Evolutionary conservation across 2,888 invertebrate genomes (phyloP).

Genomic region (Eristalis pertinax): DNA sequence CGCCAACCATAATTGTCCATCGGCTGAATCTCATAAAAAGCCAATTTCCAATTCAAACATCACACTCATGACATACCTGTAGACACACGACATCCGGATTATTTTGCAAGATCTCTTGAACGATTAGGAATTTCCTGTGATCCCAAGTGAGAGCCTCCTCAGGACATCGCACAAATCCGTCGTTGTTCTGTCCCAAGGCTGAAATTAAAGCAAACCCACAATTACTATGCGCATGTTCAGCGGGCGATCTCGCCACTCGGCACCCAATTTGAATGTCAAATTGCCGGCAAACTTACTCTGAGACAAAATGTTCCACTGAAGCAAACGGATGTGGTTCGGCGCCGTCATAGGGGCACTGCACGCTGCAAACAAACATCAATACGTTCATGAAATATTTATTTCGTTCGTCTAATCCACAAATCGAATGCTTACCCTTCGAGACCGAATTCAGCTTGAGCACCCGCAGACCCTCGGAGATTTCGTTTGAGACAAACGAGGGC

Average conservation of each 20-base stretch:
- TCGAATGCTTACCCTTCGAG: constrained; percentile 80
- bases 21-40: not conserved
- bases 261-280: constrained; percentile 54
- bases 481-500: constrained; percentile 74
- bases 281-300: constrained; percentile 83
- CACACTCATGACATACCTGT: constrained; percentile 82
- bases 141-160: constrained; percentile 87
- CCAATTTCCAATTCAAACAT: constrained; percentile 11
- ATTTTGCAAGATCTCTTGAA: constrained; percentile 87
- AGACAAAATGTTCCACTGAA: constrained; percentile 88
- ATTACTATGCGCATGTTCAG: constrained; percentile 27
- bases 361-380: constrained; percentile 76
- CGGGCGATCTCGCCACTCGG: not conserved
- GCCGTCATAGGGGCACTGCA: constrained; percentile 82
- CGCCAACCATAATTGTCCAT: no score
- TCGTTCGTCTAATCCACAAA: not conserved
- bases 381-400: constrained; percentile 30
- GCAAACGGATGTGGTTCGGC: constrained; percentile 83
- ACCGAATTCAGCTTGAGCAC: constrained; percentile 82
- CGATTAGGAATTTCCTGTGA: constrained; percentile 85
- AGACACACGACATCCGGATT: constrained; percentile 88
- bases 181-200: constrained; percentile 88
- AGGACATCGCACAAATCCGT: constrained; percentile 88
- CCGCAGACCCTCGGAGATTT: constrained; percentile 79
- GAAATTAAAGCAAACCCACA: constrained; percentile 73